These are phyloP conservation scores for Escarpia spicata DNA, from an alignment of 2,888 invertebrate genomes.

Conservation along the genomic window DNA sequence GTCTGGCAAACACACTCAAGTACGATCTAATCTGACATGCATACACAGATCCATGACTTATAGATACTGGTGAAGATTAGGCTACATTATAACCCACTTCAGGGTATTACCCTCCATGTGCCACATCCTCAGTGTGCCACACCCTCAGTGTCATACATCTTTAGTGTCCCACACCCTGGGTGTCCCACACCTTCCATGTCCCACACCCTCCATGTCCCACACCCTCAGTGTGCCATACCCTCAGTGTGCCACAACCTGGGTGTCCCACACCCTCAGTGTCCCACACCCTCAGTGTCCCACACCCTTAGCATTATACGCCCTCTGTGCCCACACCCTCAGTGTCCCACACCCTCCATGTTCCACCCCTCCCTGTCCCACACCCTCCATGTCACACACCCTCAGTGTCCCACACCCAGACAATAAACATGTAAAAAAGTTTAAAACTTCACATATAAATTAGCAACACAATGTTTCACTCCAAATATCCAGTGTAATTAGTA, in stretches of 20 bases:
- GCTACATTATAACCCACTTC: not conserved
- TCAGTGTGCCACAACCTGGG: not conserved
- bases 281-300: not conserved
- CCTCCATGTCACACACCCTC: not conserved
- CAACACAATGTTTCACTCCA: too few relatives aligned
- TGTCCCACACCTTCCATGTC: too few relatives aligned
- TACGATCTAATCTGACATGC: not conserved
- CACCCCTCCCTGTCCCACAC: too few relatives aligned
- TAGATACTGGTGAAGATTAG: not conserved
- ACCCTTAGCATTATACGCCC: not conserved
- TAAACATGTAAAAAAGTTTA: not conserved
- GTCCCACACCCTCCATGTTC: too few relatives aligned
- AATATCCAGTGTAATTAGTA: not conserved
- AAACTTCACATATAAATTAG: too few relatives aligned
- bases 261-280: not conserved
- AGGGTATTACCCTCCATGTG: not conserved
- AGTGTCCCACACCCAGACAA: not conserved
- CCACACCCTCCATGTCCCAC: too few relatives aligned
- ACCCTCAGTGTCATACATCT: not conserved
- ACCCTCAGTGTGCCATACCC: not conserved
- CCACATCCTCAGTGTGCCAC: not conserved
- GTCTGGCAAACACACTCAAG: not conserved
- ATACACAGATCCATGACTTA: not conserved
- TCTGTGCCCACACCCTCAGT: too few relatives aligned
- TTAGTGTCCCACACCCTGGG: not conserved